A percentile compares a stretch with the other conserved stretches of the same genome.
These are phyloP conservation scores for Ailurus styani DNA, from an alignment of 2,113 vertebrate species.

Conservation along the genomic window DNA sequence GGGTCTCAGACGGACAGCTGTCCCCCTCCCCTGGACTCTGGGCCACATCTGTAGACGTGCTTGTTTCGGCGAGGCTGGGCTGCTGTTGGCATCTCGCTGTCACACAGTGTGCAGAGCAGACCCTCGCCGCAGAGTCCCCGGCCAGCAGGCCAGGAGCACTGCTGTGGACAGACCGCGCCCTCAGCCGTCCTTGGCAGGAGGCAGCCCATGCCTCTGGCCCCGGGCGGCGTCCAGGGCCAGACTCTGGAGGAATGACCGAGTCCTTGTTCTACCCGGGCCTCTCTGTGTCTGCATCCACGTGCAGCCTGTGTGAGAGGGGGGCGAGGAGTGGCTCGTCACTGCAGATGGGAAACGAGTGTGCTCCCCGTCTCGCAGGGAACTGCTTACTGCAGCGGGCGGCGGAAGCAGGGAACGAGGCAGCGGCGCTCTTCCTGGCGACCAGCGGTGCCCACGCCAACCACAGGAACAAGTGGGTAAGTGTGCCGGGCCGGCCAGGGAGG, in stretches of 20 bases:
- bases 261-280: not conserved
- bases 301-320: not conserved
- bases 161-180: not conserved
- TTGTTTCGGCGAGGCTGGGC: not conserved
- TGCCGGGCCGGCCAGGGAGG: not conserved
- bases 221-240: not conserved
- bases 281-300: not conserved
- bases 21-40: not conserved
- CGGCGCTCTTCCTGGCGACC: constrained; percentile 95
- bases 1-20: not conserved
- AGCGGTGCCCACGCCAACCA: constrained; percentile 96
- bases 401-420: constrained; percentile 90
- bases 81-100: not conserved
- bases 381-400: constrained; percentile 96
- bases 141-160: not conserved
- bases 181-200: not conserved
- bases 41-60: not conserved
- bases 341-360: not conserved
- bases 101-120: not conserved
- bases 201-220: not conserved
- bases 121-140: not conserved
- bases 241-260: not conserved
- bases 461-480: constrained; percentile 93
- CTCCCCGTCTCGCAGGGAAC: constrained; percentile 84
- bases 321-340: not conserved